Base-by-base conservation (phyloP, 2,113 vertebrate species). In the Sylvietta virens region DNA sequence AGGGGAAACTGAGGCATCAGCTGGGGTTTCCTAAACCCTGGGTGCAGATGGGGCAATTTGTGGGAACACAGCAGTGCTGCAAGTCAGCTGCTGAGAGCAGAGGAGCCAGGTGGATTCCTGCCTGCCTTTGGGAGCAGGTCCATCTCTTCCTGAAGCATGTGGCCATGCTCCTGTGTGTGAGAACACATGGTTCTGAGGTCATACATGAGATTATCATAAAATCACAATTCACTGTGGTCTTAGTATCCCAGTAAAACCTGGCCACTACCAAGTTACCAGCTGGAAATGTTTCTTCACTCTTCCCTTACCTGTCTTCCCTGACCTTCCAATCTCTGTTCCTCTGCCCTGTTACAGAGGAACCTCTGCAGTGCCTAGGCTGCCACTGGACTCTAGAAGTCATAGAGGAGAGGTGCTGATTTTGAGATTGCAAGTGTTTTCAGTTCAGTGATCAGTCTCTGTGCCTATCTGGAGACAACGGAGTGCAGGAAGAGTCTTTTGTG, bases 181-280 rank as follows among this genome's bases (percentile, higher is more conserved):
- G 77, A 69, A 17, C 48, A 6, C 24, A 16, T 0, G 0, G 11
- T 61, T 76, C 37, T 0, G 2, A 48, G 58, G 40, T 45, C 45
- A 11, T 61, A 9, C 11, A 23, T 18, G 4, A 67, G 65, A 31
- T 33, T 26, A 28, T 3, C 40, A 30, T 22, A 67, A 67, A 85
- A 79, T 47, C 39, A 24, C 44, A 24, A 26, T 1, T 8, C 4
- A 2, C 11, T 71, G 33, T 66, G 35, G 6, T 13, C 19, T 17
- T 37, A 26, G n/a, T 26, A 9, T 11, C 19, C n/a, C 39, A 37
- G 11, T 40, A 37, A 48, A 69, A 50, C 9, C 23, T 86, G 42
- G 31, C 26, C 16, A 11, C 23, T 65, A 1, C 15, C n/a, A 27
- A 13, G 15, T 79, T 57, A 31, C 28, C 27, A 56, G 28, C 48